Percentiles rank a stretch among this genome's conserved stretches.
These are phyloP conservation scores for Mesaphorura yosii DNA, from an alignment of 1,140 invertebrate species.

Conservation along the genomic window DNA sequence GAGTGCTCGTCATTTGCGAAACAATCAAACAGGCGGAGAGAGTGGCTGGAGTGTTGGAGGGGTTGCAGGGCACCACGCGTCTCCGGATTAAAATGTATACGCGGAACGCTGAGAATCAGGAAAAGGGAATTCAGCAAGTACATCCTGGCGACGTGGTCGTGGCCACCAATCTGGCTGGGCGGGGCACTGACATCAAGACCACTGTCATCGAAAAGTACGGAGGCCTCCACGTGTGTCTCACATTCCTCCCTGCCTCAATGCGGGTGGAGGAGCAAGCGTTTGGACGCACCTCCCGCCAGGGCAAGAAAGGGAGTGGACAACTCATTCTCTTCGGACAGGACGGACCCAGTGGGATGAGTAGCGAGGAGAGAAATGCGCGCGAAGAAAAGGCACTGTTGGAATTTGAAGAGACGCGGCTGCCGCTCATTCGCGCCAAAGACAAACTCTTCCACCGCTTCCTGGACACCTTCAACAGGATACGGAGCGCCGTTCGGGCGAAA, in stretches of 20 bases:
- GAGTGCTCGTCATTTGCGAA: slow-evolving; percentile 34
- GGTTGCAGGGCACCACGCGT: slow-evolving; percentile 7
- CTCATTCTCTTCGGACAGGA: slow-evolving; percentile 12
- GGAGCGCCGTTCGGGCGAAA: neutral
- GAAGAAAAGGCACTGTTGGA: slow-evolving; percentile 8
- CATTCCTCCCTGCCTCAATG: neutral
- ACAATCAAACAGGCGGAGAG: slow-evolving; percentile 30
- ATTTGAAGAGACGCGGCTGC: neutral
- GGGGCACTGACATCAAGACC: slow-evolving; percentile 31
- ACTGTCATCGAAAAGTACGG: slow-evolving; percentile 1
- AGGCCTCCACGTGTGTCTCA: slow-evolving; percentile 6
- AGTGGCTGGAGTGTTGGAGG: slow-evolving; percentile 8
- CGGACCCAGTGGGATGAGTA: neutral
- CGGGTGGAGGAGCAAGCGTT: slow-evolving; percentile 9
- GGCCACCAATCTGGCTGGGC: slow-evolving; percentile 31
- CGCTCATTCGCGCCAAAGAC: neutral
- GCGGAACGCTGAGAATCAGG: neutral
- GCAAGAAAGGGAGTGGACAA: slow-evolving; percentile 6
- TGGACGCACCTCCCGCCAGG: slow-evolving; percentile 2
- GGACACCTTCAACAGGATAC: neutral
- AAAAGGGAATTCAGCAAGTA: neutral
- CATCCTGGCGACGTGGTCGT: slow-evolving; percentile 20
- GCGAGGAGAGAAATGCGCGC: slow-evolving; percentile 13
- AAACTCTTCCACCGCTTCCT: slow-evolving; percentile 10
- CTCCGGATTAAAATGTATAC: neutral